phyloP scores from a whole-genome alignment of 1,140 invertebrate species.

The Polyergus mexicanus region DNA sequence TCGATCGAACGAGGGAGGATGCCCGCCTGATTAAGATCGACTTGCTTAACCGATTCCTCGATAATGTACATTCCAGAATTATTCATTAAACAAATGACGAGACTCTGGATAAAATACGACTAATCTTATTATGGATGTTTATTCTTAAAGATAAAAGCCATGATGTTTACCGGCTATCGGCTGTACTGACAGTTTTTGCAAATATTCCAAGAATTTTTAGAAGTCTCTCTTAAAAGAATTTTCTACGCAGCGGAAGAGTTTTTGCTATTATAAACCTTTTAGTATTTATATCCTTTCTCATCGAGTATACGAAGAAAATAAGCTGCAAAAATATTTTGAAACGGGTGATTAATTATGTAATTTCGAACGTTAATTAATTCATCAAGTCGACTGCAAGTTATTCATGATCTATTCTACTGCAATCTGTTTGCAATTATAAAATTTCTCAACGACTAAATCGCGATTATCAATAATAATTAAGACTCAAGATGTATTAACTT shows the following conservation, averaged over 20 bases:
- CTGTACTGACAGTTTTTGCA: neutral
- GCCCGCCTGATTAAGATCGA: constrained; percentile 1
- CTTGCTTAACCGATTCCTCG: neutral
- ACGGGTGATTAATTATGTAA: constrained; percentile 37
- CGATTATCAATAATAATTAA: constrained; percentile 12
- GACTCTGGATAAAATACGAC: neutral
- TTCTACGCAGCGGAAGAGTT: neutral
- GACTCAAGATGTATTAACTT: neutral
- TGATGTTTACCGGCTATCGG: neutral
- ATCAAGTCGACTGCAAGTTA: constrained; percentile 12
- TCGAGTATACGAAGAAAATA: constrained; percentile 9
- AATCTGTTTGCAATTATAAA: neutral
- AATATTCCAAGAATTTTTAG: neutral
- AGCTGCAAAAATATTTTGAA: constrained; percentile 27
- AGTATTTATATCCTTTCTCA: constrained; percentile 12
- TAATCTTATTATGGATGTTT: neutral
- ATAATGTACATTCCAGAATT: neutral
- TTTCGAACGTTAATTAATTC: constrained; percentile 39
- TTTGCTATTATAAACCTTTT: constrained; percentile 30
- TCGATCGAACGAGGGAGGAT: neutral
- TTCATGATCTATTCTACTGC: neutral
- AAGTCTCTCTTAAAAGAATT: constrained; percentile 12
- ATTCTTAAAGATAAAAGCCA: neutral
- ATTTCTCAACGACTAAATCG: constrained; percentile 1
- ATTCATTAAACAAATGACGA: neutral